A percentile compares a stretch with the other conserved stretches of the same genome.
phyloP scores from a whole-genome alignment of 2,888 invertebrate species.

The Drosophila bunnanda region DNA sequence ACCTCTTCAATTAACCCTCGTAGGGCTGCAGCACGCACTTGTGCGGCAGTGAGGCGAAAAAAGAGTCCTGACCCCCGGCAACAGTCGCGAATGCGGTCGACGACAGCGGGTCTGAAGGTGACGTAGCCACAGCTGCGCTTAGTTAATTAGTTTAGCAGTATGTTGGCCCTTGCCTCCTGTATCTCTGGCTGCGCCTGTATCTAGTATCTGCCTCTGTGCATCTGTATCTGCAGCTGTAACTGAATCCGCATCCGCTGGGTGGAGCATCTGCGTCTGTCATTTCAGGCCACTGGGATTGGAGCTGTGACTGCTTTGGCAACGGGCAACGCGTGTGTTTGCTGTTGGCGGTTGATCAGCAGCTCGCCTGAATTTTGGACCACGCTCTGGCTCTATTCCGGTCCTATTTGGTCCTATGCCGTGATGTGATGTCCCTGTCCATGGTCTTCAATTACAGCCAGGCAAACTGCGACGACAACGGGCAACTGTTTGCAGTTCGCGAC shows the following conservation, averaged over 20 bases:
- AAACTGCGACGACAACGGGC: conserved; percentile 41
- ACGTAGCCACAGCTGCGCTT: conserved; percentile 65
- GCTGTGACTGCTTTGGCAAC: conserved; percentile 21
- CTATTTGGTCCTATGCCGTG: conserved; percentile 13
- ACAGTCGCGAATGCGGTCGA: conserved; percentile 49
- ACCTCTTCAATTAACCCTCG: conserved; percentile 4
- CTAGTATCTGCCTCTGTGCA: no score
- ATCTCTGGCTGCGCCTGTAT: conserved; percentile 1
- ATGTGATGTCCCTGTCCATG: conserved; percentile 17
- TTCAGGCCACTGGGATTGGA: conserved; percentile 50
- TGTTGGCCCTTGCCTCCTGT: conserved; percentile 33
- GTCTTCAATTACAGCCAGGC: conserved; percentile 68
- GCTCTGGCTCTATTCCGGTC: neutral
- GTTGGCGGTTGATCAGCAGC: conserved; percentile 63
- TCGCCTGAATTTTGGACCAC: conserved; percentile 48
- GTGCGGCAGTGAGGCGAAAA: conserved; percentile 53
- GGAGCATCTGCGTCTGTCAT: conserved; percentile 53
- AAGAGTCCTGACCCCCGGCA: conserved; percentile 62
- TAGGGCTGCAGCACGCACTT: conserved; percentile 67
- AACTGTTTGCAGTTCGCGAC: conserved; percentile 29
- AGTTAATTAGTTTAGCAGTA: conserved; percentile 77
- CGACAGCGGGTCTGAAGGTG: conserved; percentile 44
- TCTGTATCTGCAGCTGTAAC: conserved; percentile 3
- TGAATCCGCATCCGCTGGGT: conserved; percentile 3
- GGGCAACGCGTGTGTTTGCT: conserved; percentile 63